These are phyloP conservation scores for Sinocyclocheilus anshuiensis DNA, from an alignment of 2,113 vertebrate genomes.

Conservation along the genomic window DNA sequence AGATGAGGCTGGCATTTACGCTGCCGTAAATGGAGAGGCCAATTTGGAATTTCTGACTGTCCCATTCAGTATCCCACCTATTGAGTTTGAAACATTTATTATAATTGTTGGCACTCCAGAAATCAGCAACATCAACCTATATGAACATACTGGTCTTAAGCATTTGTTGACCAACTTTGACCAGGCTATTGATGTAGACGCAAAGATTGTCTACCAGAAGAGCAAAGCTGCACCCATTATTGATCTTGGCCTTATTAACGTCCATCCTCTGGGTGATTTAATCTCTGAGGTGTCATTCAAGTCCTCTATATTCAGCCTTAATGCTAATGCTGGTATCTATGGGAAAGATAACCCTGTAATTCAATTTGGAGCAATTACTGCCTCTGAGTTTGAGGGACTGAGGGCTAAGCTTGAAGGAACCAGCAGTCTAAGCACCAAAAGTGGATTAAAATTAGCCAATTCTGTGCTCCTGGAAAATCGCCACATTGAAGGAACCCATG, in stretches of 20 bases:
- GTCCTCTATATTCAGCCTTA: slow-evolving; percentile 85
- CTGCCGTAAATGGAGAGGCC: slow-evolving; percentile 81
- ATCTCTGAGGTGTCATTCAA: slow-evolving; percentile 88
- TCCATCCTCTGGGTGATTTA: slow-evolving; percentile 82
- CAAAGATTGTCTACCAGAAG: slow-evolving; percentile 85
- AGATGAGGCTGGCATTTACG: slow-evolving; percentile 72
- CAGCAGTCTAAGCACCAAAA: slow-evolving; percentile 83
- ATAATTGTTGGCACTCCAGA: slow-evolving; percentile 71
- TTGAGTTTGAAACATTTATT: slow-evolving; percentile 70
- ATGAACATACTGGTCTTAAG: slow-evolving; percentile 82
- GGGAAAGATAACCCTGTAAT: slow-evolving; percentile 84
- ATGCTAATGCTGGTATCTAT: slow-evolving; percentile 79
- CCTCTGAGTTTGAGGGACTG: slow-evolving; percentile 80
- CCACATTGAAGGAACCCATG: slow-evolving; percentile 81
- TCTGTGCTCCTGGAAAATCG: slow-evolving; percentile 81
- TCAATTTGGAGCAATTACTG: slow-evolving; percentile 80
- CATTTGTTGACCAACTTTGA: slow-evolving; percentile 83
- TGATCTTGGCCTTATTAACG: slow-evolving; percentile 66
- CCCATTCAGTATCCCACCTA: slow-evolving; percentile 81
- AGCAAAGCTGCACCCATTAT: slow-evolving; percentile 71
- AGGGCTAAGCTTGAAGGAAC: slow-evolving; percentile 87
- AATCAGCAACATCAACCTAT: slow-evolving; percentile 80
- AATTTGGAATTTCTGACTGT: slow-evolving; percentile 85
- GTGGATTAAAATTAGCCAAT: slow-evolving; percentile 86
- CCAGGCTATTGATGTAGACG: slow-evolving; percentile 82